Evolutionary conservation across 2,888 invertebrate genomes (phyloP).

Genomic region (Labia minor): DNA sequence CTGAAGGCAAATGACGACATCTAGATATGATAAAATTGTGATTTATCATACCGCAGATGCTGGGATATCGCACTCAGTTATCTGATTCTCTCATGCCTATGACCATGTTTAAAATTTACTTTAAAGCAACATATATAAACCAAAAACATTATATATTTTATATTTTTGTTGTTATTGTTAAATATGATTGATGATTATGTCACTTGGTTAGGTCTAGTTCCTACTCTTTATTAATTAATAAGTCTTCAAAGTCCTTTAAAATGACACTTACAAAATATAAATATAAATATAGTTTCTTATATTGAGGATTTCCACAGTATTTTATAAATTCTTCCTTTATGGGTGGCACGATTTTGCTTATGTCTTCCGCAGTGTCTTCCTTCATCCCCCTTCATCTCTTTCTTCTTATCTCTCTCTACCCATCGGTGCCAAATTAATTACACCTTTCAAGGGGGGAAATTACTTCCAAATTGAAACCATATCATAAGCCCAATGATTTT

Average conservation of each 20-base stretch:
- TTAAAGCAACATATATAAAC: no score
- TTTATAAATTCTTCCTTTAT: not conserved
- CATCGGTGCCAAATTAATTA: not conserved
- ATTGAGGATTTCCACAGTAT: constrained; percentile 5
- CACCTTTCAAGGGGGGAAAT: not conserved
- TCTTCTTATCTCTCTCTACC: not conserved
- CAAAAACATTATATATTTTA: not conserved
- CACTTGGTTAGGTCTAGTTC: not conserved
- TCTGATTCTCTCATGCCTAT: no score
- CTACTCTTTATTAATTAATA: not conserved
- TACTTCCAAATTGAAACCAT: not conserved
- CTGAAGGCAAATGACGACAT: no score
- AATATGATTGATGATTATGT: not conserved
- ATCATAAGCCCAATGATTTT: not conserved
- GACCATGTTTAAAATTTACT: no score
- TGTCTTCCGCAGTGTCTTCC: constrained; percentile 8
- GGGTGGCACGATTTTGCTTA: not conserved
- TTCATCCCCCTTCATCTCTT: not conserved
- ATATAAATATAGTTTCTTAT: not conserved
- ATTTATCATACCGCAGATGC: no score
- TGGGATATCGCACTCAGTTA: no score
- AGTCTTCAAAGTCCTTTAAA: not conserved
- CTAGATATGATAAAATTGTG: no score
- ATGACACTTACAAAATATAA: not conserved
- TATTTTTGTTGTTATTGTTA: not conserved